Conservation (phyloP, 2,797 vertebrate genomes). For the Moxostoma hubbsi region DNA sequence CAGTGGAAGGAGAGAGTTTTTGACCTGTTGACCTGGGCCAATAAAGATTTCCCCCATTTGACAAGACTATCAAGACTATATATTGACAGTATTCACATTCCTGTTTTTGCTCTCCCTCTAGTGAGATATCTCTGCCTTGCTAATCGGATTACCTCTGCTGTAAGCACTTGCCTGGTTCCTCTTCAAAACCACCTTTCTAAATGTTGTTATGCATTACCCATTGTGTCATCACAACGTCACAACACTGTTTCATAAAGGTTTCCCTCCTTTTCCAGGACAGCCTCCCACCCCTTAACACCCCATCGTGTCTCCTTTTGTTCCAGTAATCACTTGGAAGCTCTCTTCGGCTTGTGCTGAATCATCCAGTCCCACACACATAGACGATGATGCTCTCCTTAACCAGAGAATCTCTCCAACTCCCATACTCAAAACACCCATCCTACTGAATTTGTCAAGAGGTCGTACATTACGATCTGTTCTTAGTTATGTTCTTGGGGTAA, state of each 20-base stretch:
- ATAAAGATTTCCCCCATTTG: slow-evolving; percentile 36
- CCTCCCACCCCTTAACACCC: slow-evolving; percentile 50
- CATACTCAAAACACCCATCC: slow-evolving; percentile 45
- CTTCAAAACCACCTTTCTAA: slow-evolving; percentile 8
- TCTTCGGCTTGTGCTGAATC: slow-evolving; percentile 57
- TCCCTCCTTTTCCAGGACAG: slow-evolving; percentile 50
- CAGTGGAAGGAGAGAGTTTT: slow-evolving; percentile 5
- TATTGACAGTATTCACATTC: slow-evolving; percentile 10
- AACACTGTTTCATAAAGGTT: slow-evolving; percentile 56
- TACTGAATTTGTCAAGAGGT: slow-evolving; percentile 42
- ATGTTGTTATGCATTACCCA: slow-evolving; percentile 26
- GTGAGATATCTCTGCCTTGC: background rate
- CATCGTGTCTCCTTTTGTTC: slow-evolving; percentile 52
- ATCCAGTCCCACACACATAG: slow-evolving; percentile 56
- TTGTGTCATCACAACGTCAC: slow-evolving; percentile 39
- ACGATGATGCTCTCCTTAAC: slow-evolving; percentile 50
- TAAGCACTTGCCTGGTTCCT: background rate
- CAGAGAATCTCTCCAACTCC: slow-evolving; percentile 54
- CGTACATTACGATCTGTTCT: slow-evolving; percentile 31
- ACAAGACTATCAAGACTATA: background rate
- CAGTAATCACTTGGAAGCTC: slow-evolving; percentile 52
- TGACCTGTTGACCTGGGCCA: slow-evolving; percentile 44
- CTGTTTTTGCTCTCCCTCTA: background rate
- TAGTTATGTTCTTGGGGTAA: slow-evolving; percentile 18
- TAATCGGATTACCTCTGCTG: background rate